phyloP scores from a whole-genome alignment of 2,888 invertebrate genomes.

The Dynastes maya region DNA sequence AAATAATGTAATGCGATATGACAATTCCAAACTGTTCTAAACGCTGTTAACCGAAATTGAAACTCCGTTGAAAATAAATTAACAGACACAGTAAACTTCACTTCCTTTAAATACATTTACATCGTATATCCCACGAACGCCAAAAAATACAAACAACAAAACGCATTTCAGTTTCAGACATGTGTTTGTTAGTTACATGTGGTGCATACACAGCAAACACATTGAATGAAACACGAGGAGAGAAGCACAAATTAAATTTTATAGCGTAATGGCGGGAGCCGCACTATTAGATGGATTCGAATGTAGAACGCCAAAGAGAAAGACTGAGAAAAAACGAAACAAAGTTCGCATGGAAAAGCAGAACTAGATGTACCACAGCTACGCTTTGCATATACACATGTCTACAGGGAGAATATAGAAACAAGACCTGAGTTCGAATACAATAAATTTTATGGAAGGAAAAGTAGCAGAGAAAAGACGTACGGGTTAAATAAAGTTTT shows the following conservation, averaged over 20 bases:
- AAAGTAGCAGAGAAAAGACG: background rate
- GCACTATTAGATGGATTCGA: constrained; percentile 29
- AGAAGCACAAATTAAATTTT: constrained; percentile 32
- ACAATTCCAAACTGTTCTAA: no score
- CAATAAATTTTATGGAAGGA: constrained; percentile 28
- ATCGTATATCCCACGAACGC: background rate
- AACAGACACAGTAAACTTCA: background rate
- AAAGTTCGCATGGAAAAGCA: constrained; percentile 22
- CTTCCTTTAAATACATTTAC: background rate
- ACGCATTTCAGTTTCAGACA: constrained; percentile 14
- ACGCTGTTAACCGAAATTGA: no score
- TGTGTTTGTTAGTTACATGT: constrained; percentile 14
- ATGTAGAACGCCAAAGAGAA: constrained; percentile 19
- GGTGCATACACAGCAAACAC: background rate
- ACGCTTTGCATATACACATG: constrained; percentile 15
- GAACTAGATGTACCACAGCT: background rate
- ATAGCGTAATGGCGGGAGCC: constrained; percentile 28
- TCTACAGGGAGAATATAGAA: constrained; percentile 30
- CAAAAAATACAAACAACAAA: constrained; percentile 16
- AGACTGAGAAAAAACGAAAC: constrained; percentile 17
- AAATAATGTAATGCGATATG: no score
- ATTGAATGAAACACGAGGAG: constrained; percentile 25
- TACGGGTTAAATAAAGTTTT: constrained; percentile 19
- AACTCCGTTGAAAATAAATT: background rate
- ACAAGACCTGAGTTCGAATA: background rate